A percentile compares a stretch with the other conserved stretches of the same genome.
phyloP scores from a whole-genome alignment of 2,797 vertebrate genomes.

The Pipistrellus kuhlii region DNA sequence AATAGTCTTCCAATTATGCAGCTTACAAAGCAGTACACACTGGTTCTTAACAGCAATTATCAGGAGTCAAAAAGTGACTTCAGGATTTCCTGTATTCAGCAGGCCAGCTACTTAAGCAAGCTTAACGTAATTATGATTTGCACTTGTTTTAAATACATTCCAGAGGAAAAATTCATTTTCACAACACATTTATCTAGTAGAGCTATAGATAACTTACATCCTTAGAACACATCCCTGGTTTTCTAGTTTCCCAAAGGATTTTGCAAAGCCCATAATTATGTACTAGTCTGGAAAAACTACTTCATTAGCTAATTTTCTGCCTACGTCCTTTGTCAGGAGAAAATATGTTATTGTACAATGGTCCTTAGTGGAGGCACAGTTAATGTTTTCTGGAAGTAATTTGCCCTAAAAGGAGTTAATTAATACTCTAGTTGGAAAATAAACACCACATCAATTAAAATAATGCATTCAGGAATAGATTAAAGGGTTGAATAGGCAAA shows the following conservation, averaged over 20 bases:
- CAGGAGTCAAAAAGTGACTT: not conserved
- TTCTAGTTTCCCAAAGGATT: constrained; percentile 65
- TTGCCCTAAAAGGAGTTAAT: constrained; percentile 64
- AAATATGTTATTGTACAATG: constrained; percentile 75
- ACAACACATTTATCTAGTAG: constrained; percentile 43
- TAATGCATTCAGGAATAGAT: not conserved
- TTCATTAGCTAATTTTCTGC: constrained; percentile 82
- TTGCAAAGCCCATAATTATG: constrained; percentile 80
- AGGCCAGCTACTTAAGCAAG: constrained; percentile 28
- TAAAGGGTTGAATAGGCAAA: constrained; percentile 18
- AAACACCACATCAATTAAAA: constrained; percentile 64
- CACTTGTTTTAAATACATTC: constrained; percentile 55
- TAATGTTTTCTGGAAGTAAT: constrained; percentile 51
- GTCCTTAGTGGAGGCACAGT: constrained; percentile 52
- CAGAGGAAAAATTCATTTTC: constrained; percentile 65
- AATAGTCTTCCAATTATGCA: not conserved
- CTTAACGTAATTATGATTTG: constrained; percentile 24
- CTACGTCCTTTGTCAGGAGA: constrained; percentile 71
- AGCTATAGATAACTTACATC: constrained; percentile 50
- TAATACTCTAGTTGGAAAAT: constrained; percentile 46
- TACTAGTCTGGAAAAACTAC: constrained; percentile 45
- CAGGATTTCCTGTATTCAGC: not conserved
- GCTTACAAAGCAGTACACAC: not conserved
- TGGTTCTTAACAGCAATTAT: not conserved
- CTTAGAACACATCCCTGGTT: constrained; percentile 37